Evolutionary conservation across 2,797 vertebrate genomes (phyloP), one percentile per base, ranked within the genome.

Genomic region (Gastrophryne carolinensis): DNA sequence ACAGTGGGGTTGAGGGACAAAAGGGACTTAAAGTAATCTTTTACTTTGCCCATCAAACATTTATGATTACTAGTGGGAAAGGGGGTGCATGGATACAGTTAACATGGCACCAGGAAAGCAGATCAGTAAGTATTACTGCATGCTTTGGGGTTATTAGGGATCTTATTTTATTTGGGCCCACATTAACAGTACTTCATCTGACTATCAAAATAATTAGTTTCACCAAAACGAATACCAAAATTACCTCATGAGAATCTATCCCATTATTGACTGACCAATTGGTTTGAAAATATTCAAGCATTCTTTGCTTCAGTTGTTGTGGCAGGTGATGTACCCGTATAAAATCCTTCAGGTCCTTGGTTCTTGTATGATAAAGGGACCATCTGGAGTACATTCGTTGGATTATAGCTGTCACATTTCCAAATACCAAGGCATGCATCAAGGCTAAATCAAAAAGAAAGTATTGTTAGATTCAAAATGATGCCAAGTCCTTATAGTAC

Each of bases 331-430:
- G 97, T 73, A 99, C 96, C 2, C 96, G 91, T 81, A 98, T 99
- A 80, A 98, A 99, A 84, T 99, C 96, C 83, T 98, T 98, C 71
- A 99, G 85, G 84, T 99, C 96, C 88, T 98, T 99, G 76, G 95
- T 99, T 88, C 95, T 93, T 32, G 95, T 98, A 87, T 99, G 97
- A 86, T 99, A 99, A 66, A 95, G 95, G 17, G 96, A 98, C 96
- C 97, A 98, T 70, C 97, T 93, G 2, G 96, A 98, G 84, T 98
- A 99, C 95, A 99, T 96, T 84, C 97, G 92, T 85, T 99, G 97
- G 84, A 99, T 99, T 81, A 99, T 99, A 37, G 97, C 96, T 1
- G 96, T 99, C 85, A 99, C 96, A 0, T 99, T 99, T 64, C 97
- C 97, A 79, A 99, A 99, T 79, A 99, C 96, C 88, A 99, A 83